Evolutionary conservation across 2,797 vertebrate genomes (phyloP), one percentile per base, ranked within the genome.

Genomic region (Hoplostethus atlanticus): DNA sequence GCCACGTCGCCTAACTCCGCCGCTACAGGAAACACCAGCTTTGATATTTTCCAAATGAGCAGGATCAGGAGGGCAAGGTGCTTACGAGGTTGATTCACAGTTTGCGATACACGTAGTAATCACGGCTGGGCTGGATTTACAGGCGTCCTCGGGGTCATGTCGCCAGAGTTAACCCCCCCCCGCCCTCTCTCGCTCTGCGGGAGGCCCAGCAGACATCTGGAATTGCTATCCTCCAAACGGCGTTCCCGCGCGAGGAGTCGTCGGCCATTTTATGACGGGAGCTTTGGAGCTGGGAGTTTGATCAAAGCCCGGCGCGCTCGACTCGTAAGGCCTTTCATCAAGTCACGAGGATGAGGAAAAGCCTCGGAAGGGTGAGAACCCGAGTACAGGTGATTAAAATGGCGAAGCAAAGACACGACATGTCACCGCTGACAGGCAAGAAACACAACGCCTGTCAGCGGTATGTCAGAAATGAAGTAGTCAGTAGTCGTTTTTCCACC

Each of bases 221-320:
- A 84, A 80, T 52, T 3, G 76, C 75, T 79, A 79, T 61, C 21
- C 52, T 76, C 69, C 31, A 30, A 68, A 59, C 6, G 4, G 11
- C 5, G 55, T 15, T 57, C 74, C 40, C 50, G 70, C 71, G 78
- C 38, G 56, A 77, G 73, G 65, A 73, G 50, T 77, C 59, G 55
- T 70, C 21, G 8, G 53, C 54, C 48, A 11, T 79, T 86, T 85
- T 79, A 86, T 75, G 77, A 87, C 73, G 48, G 66, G 40, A 67
- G 76, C 76, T 50, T 76, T 59, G 59, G 59, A 80, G 75, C 56
- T 1, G 10, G 59, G 71, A 80, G 81, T 82, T 73, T 88, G 92
- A 93, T 93, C 91, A 92, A 91, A 91, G 86, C 58, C 5, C 3
- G 1, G 64, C 71, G 81, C 80, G 6, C 70, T 83, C n/a, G 1